Evolutionary conservation across 2,113 vertebrate genomes (phyloP), one percentile per base, ranked within the genome.

Genomic region (Willisornis vidua): DNA sequence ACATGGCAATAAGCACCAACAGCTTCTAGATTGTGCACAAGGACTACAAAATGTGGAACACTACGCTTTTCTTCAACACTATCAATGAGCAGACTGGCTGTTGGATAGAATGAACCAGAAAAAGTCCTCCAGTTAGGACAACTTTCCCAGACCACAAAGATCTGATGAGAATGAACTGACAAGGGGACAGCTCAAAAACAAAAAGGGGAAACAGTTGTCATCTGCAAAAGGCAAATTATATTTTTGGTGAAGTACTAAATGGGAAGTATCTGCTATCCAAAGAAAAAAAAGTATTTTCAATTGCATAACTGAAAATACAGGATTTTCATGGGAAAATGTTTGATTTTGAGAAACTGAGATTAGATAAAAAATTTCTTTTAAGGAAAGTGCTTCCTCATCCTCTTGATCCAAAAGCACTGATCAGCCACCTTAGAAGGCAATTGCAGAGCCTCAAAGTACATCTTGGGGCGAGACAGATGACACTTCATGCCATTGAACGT

Each of bases 401-500:
- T 86, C n/a, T 31, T 59, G 57, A 58, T 46, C 54, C 61, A 89
- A 84, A 91, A 85, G 20, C 26, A 71, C 16, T 16, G 48, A 65
- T 71, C 39, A 63, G 46, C 5, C 70, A 87, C 39, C 7, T 59
- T 33, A 65, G 52, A 48, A 14, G 28, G 31, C 8, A 86, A 71
- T 1, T 74, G 25, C 37, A 74, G 46, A 87, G 39, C 51, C 43
- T 84, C 52, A 45, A 39, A 82, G 26, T 14, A 25, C 61, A 54
- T 81, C 72, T 41, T 25, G 28, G 19, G 17, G 19, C 14, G 33
- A 66, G 59, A 78, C 18, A 70, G 83, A 37, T 54, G 68, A 31
- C 52, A 61, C 29, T 75, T 68, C 35, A 68, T 24, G 46, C 43
- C 43, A 37, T 2, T 0, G 0, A 73, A 57, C 3, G 3, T 19